Evolutionary conservation across 2,888 invertebrate species (phyloP).

Genomic region (Allygus modestus): DNA sequence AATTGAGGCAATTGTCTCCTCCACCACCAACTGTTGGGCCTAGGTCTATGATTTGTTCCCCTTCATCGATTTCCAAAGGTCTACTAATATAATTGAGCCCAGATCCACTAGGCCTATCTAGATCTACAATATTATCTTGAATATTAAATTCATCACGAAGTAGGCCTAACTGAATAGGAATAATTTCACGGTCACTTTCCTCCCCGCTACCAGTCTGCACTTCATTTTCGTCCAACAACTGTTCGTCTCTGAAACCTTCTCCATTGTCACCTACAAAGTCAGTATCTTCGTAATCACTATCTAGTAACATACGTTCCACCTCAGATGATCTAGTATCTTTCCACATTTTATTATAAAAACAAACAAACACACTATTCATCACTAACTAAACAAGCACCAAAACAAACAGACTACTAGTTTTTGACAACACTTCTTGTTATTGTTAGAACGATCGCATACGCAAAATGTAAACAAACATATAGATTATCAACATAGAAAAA

Average conservation of each 20-base stretch:
- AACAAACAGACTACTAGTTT: conserved; percentile 20
- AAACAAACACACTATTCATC: conserved; percentile 30
- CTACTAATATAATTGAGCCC: neutral
- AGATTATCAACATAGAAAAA: conserved; percentile 35
- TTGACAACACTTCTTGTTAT: neutral
- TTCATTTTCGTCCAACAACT: conserved; percentile 24
- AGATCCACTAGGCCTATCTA: conserved; percentile 39
- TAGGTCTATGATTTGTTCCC: conserved; percentile 27
- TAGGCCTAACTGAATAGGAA: conserved; percentile 21
- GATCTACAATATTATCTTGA: conserved; percentile 20
- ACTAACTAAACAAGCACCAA: conserved; percentile 12
- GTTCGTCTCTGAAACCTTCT: conserved; percentile 14
- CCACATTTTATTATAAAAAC: conserved; percentile 24
- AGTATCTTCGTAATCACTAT: conserved; percentile 31
- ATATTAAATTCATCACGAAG: neutral
- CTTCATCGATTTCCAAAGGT: conserved; percentile 34
- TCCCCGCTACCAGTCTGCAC: conserved; percentile 22
- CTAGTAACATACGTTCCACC: conserved; percentile 31
- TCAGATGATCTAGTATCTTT: conserved; percentile 36
- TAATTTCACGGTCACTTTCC: conserved; percentile 27
- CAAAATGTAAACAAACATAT: conserved; percentile 36
- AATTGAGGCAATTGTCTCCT: conserved; percentile 37
- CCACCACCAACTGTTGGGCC: conserved; percentile 40
- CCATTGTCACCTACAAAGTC: conserved; percentile 31
- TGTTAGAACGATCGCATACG: neutral